phyloP scores from a whole-genome alignment of 2,113 vertebrate genomes.

The Limanda limanda region DNA sequence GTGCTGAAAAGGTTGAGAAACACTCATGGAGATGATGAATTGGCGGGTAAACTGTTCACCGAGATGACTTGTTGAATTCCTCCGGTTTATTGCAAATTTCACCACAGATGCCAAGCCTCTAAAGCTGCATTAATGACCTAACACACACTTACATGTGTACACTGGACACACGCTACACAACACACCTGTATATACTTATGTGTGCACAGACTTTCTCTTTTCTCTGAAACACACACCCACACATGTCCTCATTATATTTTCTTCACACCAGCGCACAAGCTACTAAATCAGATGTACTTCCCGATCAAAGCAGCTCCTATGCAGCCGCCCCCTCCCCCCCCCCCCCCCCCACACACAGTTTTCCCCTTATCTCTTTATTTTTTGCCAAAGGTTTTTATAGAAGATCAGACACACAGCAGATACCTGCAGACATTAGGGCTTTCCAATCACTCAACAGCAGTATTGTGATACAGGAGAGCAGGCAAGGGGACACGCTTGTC shows the following conservation, averaged over 20 bases:
- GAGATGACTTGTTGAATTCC: conserved; percentile 63
- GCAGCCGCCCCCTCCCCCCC: conserved; percentile 21
- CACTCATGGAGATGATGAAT: conserved; percentile 49
- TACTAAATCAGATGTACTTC: conserved; percentile 38
- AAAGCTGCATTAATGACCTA: conserved; percentile 70
- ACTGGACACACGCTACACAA: conserved; percentile 47
- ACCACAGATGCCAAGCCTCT: conserved; percentile 58
- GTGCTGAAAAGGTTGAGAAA: conserved; percentile 32
- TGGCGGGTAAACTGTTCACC: conserved; percentile 50
- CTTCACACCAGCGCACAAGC: conserved; percentile 41
- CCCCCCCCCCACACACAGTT: too few relatives aligned
- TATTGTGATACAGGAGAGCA: conserved; percentile 63
- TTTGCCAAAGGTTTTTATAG: conserved; percentile 40
- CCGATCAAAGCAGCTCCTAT: conserved; percentile 59
- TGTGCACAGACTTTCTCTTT: conserved; percentile 20
- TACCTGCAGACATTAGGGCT: conserved; percentile 68
- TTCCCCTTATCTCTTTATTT: conserved; percentile 26
- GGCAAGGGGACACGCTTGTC: conserved; percentile 67
- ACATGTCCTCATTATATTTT: conserved; percentile 67
- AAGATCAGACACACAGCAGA: conserved; percentile 61
- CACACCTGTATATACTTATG: conserved; percentile 52
- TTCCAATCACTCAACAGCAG: conserved; percentile 72
- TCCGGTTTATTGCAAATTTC: conserved; percentile 69
- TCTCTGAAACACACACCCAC: conserved; percentile 23
- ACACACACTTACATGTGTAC: conserved; percentile 44